Percentiles rank a stretch among this genome's conserved stretches.
These are phyloP conservation scores for Melitaea cinxia DNA, from an alignment of 1,140 invertebrate genomes.

Conservation along the genomic window DNA sequence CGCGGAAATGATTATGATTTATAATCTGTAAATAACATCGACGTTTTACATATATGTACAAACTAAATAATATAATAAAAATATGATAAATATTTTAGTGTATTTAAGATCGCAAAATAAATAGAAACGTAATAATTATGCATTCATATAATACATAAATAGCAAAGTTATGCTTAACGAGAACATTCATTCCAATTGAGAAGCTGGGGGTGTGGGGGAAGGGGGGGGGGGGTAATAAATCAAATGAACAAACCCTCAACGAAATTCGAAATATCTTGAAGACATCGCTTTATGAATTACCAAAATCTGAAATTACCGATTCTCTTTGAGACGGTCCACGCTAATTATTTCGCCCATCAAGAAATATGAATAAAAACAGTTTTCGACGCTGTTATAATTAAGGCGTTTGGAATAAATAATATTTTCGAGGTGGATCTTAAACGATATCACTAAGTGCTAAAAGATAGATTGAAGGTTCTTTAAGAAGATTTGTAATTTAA, in stretches of 20 bases:
- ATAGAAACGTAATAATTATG: background rate
- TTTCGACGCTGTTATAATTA: conserved; percentile 46
- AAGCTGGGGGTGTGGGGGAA: too few relatives aligned
- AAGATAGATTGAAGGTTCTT: background rate
- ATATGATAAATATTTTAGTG: too few relatives aligned
- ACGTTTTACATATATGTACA: too few relatives aligned
- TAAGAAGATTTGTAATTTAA: background rate
- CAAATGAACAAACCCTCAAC: background rate
- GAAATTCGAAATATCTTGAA: conserved; percentile 5
- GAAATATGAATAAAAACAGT: conserved; percentile 45
- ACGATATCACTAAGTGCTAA: background rate
- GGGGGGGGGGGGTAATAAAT: background rate
- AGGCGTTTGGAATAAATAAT: conserved; percentile 16
- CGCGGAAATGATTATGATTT: too few relatives aligned
- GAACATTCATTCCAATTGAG: background rate
- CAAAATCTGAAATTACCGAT: conserved; percentile 40
- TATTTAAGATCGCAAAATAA: too few relatives aligned
- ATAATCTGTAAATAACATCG: too few relatives aligned
- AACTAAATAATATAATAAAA: too few relatives aligned
- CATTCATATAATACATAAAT: background rate
- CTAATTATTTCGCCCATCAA: conserved; percentile 50
- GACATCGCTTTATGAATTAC: conserved; percentile 28
- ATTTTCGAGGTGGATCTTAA: conserved; percentile 11
- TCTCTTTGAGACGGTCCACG: conserved; percentile 40
- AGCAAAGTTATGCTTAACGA: background rate